Evolutionary conservation across 2,797 vertebrate genomes (phyloP).

Genomic region (Pelochelys cantorii): DNA sequence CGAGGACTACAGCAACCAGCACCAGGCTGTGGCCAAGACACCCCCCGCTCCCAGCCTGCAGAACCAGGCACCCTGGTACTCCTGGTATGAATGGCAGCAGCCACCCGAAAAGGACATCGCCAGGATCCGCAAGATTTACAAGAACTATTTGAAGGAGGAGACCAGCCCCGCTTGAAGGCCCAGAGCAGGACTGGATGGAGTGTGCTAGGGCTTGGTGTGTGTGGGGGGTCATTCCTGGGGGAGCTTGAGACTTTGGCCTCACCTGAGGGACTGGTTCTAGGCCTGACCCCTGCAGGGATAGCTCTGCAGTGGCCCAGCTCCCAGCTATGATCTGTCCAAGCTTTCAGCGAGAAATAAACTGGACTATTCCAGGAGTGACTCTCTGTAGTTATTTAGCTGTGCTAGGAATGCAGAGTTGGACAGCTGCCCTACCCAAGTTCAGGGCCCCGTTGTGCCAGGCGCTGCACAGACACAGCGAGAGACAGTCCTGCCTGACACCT

Average conservation of each 20-base stretch:
- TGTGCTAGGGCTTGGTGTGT: background rate
- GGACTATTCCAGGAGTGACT: background rate
- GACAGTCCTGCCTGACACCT: background rate
- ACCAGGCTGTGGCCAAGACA: conserved; percentile 87
- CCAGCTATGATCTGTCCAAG: background rate
- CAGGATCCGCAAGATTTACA: conserved; percentile 85
- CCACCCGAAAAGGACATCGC: conserved; percentile 83
- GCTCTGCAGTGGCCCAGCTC: background rate
- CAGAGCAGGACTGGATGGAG: background rate
- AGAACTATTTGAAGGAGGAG: conserved; percentile 82
- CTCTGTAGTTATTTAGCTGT: background rate
- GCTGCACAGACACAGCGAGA: too few species aligned
- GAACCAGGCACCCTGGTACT: conserved; percentile 84
- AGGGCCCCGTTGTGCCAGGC: background rate
- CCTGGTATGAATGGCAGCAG: conserved; percentile 86
- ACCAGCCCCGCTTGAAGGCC: background rate
- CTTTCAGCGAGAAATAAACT: background rate
- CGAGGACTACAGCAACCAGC: conserved; percentile 85
- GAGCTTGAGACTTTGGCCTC: background rate
- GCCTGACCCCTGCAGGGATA: too few species aligned
- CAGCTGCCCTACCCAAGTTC: background rate
- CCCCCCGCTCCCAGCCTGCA: conserved; percentile 71
- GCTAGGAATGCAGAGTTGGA: background rate
- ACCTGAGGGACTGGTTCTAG: too few species aligned
- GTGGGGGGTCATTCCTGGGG: background rate